Percentiles rank a stretch among this genome's conserved stretches.
These are phyloP conservation scores for Synanthedon tipuliformis DNA, from an alignment of 2,888 invertebrate species.

Conservation along the genomic window DNA sequence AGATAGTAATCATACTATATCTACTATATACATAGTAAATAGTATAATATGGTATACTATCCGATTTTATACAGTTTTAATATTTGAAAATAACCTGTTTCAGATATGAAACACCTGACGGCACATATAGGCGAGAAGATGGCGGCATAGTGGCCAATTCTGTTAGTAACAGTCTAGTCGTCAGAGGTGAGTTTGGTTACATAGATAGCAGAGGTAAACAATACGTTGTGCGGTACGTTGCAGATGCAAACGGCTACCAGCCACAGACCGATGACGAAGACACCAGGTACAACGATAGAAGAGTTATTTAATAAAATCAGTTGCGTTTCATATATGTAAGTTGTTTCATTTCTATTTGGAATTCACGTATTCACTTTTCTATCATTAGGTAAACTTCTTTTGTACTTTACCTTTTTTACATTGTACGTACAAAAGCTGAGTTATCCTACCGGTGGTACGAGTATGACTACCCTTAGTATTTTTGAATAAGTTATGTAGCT, in stretches of 20 bases:
- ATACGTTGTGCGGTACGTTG: slow-evolving; percentile 60
- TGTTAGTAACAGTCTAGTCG: slow-evolving; percentile 26
- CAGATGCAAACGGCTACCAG: slow-evolving; percentile 71
- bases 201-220: slow-evolving; percentile 56
- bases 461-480: no score
- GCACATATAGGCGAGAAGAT: slow-evolving; percentile 62
- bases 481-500: no score
- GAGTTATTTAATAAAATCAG: slow-evolving; percentile 28
- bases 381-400: no score
- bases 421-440: no score
- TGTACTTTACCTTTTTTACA: no score
- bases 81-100: slow-evolving; percentile 4
- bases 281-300: slow-evolving; percentile 49
- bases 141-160: slow-evolving; percentile 32
- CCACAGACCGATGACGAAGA: slow-evolving; percentile 28
- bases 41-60: no score
- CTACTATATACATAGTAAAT: no score
- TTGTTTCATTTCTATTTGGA: no score
- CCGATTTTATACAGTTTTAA: neutral
- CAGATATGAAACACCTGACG: slow-evolving; percentile 63
- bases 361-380: no score
- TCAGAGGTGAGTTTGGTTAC: slow-evolving; percentile 65
- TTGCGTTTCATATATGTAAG: no score
- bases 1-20: no score
- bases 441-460: no score